Evolutionary conservation across 2,888 invertebrate species (phyloP).

Genomic region (Eugnorisma glareosa): DNA sequence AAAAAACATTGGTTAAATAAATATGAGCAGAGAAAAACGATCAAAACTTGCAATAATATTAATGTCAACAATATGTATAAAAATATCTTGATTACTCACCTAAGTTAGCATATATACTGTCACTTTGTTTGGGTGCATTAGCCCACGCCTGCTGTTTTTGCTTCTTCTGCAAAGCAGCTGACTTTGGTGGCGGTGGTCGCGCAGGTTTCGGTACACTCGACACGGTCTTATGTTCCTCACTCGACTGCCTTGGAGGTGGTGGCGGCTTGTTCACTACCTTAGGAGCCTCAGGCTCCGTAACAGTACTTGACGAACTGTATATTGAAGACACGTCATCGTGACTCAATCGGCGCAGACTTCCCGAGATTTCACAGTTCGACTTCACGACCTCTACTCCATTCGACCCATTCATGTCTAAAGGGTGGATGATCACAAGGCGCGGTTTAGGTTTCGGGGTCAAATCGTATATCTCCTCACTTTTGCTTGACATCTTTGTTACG

Average conservation of each 20-base stretch:
- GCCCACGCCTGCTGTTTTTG: conserved; percentile 90
- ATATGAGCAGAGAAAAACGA: not conserved
- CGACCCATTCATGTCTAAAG: conserved; percentile 95
- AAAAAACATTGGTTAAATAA: not conserved
- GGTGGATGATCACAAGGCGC: conserved; percentile 96
- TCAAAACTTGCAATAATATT: not conserved
- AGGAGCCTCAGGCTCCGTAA: conserved; percentile 82
- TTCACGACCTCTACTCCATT: conserved; percentile 94
- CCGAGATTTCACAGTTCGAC: conserved; percentile 86
- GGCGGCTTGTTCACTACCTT: conserved; percentile 92
- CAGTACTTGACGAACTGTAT: conserved; percentile 85
- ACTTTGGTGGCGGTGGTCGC: conserved; percentile 94
- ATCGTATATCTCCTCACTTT: conserved; percentile 90
- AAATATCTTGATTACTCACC: conserved; percentile 86
- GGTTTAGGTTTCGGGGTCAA: conserved; percentile 92
- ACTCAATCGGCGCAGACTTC: conserved; percentile 81
- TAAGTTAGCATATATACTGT: conserved; percentile 95
- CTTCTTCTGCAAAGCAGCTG: conserved; percentile 91
- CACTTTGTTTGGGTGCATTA: conserved; percentile 80
- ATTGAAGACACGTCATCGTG: conserved; percentile 90
- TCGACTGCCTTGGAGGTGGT: conserved; percentile 93
- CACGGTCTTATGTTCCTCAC: conserved; percentile 88
- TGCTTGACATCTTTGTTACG: conserved; percentile 87
- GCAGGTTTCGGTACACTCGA: conserved; percentile 91
- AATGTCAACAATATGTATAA: not conserved